A percentile compares a stretch with the other conserved stretches of the same genome.
Evolutionary conservation across 2,113 vertebrate genomes (phyloP).

Genomic region (Monarcha castaneiventris): DNA sequence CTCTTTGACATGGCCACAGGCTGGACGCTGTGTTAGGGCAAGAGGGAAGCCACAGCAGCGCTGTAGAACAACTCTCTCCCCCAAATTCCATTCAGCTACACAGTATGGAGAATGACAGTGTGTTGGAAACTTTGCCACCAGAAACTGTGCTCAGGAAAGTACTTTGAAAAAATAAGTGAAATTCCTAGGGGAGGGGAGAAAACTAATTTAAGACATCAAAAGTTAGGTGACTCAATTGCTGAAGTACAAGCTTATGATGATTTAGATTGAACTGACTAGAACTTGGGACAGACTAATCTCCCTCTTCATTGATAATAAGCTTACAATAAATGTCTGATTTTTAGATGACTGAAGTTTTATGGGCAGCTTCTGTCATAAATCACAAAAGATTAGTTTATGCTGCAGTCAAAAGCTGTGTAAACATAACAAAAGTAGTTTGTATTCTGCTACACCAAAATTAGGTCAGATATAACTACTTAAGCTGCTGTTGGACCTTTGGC

Average conservation of each 20-base stretch:
- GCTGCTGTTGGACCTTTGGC: background rate
- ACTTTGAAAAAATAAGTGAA: background rate
- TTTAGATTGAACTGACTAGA: background rate
- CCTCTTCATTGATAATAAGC: background rate
- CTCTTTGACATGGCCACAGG: background rate
- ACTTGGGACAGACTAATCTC: background rate
- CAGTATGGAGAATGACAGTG: background rate
- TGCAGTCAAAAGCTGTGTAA: background rate
- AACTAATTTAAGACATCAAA: background rate
- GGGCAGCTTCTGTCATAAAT: background rate
- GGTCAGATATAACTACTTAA: background rate
- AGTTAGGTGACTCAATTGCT: background rate
- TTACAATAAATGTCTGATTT: background rate
- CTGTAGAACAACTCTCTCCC: background rate
- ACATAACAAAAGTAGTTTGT: background rate
- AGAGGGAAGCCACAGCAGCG: background rate
- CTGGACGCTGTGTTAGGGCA: accelerated
- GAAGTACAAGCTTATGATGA: background rate
- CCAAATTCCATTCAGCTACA: background rate
- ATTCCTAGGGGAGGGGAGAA: background rate
- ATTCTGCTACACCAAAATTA: background rate
- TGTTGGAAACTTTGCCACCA: background rate
- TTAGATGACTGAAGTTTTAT: background rate
- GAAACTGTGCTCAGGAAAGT: background rate
- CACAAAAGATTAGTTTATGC: background rate